Conservation (phyloP, 2,113 vertebrate species). For the Turnix velox region DNA sequence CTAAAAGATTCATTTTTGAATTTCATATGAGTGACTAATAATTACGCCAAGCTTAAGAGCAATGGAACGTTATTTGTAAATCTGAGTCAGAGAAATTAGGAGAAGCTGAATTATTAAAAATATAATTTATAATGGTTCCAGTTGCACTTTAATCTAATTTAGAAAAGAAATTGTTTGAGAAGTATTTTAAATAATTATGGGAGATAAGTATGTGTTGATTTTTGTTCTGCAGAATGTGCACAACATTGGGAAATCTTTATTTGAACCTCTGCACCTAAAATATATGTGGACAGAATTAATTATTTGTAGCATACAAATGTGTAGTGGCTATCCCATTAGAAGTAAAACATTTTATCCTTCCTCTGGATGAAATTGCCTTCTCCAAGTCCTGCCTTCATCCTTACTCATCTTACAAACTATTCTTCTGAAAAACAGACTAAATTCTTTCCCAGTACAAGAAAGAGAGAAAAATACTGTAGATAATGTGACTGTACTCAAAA, state of each 20-base stretch:
- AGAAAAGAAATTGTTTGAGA: slow-evolving; percentile 54
- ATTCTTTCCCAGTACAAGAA: background rate
- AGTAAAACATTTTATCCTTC: background rate
- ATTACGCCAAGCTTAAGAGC: slow-evolving; percentile 39
- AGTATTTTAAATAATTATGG: slow-evolving; percentile 50
- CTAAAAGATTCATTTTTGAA: slow-evolving; percentile 50
- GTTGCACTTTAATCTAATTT: slow-evolving; percentile 50
- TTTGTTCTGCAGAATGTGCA: background rate
- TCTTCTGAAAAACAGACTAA: background rate
- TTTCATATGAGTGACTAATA: slow-evolving; percentile 22
- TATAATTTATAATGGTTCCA: slow-evolving; percentile 54
- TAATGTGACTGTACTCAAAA: background rate
- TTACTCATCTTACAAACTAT: background rate
- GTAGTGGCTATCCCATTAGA: background rate
- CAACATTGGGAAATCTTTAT: background rate
- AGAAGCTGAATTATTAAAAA: slow-evolving; percentile 63
- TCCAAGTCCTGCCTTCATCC: background rate
- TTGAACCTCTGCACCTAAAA: background rate
- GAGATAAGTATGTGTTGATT: slow-evolving; percentile 44
- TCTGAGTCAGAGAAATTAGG: slow-evolving; percentile 27
- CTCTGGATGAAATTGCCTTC: background rate
- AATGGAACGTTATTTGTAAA: slow-evolving; percentile 68
- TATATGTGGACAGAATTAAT: background rate
- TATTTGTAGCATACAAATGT: background rate
- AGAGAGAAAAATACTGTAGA: background rate